Conservation (phyloP, 2,888 invertebrate species). For the Dinocampus coccinellae region DNA sequence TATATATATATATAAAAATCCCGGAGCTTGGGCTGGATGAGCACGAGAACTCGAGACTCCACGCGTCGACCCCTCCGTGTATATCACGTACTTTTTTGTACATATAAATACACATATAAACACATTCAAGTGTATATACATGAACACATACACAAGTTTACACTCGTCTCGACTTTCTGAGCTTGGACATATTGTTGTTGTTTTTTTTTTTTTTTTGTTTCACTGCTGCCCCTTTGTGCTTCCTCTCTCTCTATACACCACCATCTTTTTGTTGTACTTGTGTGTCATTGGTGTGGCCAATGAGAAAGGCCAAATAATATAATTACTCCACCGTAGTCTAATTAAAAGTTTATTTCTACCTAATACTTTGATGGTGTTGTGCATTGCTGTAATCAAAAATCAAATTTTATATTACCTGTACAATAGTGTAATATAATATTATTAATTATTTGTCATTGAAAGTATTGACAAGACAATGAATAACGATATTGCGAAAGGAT, state of each 20-base stretch:
- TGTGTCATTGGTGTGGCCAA: not conserved
- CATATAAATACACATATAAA: constrained; percentile 18
- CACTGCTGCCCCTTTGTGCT: too few relatives aligned
- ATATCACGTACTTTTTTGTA: not conserved
- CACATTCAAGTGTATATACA: constrained; percentile 6
- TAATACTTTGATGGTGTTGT: not conserved
- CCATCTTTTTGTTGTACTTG: too few relatives aligned
- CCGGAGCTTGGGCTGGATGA: constrained; percentile 64
- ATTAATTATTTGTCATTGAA: too few relatives aligned
- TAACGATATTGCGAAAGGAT: too few relatives aligned
- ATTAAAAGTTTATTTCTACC: constrained; percentile 19
- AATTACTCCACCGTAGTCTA: constrained; percentile 9
- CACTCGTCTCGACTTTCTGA: not conserved
- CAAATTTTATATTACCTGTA: not conserved
- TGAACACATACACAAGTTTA: constrained; percentile 4
- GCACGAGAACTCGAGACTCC: constrained; percentile 44
- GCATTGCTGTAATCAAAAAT: constrained; percentile 11
- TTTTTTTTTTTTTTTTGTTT: not conserved
- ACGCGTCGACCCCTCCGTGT: constrained; percentile 13
- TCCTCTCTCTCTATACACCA: too few relatives aligned
- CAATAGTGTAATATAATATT: too few relatives aligned
- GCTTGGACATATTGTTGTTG: not conserved
- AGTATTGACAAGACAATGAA: too few relatives aligned
- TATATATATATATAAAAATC: too few relatives aligned
- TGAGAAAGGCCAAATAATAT: constrained; percentile 10